Evolutionary conservation across 2,888 invertebrate species (phyloP).

Genomic region (Catotricha subobsoleta): DNA sequence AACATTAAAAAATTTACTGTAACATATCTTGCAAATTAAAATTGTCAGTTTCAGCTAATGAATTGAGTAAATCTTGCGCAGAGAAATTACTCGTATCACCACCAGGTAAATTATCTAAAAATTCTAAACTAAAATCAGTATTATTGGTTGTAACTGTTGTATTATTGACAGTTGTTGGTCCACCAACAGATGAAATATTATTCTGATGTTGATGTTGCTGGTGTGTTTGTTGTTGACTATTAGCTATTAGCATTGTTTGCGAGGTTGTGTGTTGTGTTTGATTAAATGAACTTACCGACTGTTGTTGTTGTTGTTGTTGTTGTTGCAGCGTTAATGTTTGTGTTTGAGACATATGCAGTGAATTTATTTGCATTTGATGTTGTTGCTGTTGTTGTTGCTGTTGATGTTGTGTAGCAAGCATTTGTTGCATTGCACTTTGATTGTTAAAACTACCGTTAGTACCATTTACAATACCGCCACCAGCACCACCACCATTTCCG

Average conservation of each 20-base stretch:
- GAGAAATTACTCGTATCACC: constrained; percentile 54
- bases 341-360: constrained; percentile 51
- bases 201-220: too few species aligned
- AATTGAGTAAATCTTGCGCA: constrained; percentile 66
- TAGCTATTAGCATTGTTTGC: constrained; percentile 8
- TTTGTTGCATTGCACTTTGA: constrained; percentile 21
- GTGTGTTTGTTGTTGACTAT: constrained; percentile 10
- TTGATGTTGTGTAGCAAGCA: constrained; percentile 24
- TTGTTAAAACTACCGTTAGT: too few species aligned
- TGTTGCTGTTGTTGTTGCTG: constrained; percentile 18
- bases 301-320: constrained; percentile 24
- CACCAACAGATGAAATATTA: constrained; percentile 1
- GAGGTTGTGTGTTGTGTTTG: constrained; percentile 18
- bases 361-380: constrained; percentile 36
- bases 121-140: constrained; percentile 64
- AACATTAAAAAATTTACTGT: constrained; percentile 26
- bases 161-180: neutral
- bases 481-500: too few species aligned
- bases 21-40: constrained; percentile 50
- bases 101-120: constrained; percentile 38
- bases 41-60: constrained; percentile 59
- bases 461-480: too few species aligned
- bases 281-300: constrained; percentile 16
- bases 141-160: constrained; percentile 14
- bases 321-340: constrained; percentile 42